Evolutionary conservation across 2,113 vertebrate species (phyloP), one percentile per base, ranked within the genome.

Genomic region (Syrmaticus mikado): DNA sequence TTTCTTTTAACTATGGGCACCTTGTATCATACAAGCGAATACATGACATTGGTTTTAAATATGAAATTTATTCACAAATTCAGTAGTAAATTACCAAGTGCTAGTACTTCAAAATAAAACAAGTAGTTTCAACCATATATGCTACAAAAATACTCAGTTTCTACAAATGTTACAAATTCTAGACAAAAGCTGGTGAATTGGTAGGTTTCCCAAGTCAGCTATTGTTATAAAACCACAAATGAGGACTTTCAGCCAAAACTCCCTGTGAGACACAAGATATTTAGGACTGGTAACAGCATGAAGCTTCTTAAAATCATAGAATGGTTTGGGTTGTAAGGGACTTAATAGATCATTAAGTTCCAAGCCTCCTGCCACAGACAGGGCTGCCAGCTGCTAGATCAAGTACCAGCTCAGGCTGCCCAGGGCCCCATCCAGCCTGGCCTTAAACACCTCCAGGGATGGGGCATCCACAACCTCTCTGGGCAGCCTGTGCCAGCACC

Each of bases 11-110:
- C 27, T 10, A n/a, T 3, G 6, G 41, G 17, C 21, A 45, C 3
- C 4, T 57, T 11, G 0, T 45, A 32, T 64, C 13, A 11, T 27
- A 14, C 10, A 68, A 76, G 8, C 6, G 92, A 88, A 57, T 46
- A 64, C 17, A 53, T 18, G 19, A 13, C 11, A 40, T 62, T 85
- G 87, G 13, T 73, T 87, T 96, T 65, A 85, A 95, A 71, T 97
- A 93, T 11, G 97, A 97, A 96, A 95, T 97, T 83, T 97, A 96
- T 96, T 97, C 3, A 52, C 52, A 0, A 94, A 55, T 79, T 70
- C 36, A 64, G 3, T 48, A 50, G n/a, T 77, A 80, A 92, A 95
- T 81, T 32, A 80, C 7, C 14, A 50, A 24, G 6, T 73, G 34
- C 36, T 73, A 62, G 65, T 40, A 71, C 16, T 3, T 38, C 18